These are phyloP conservation scores for Aegithalos caudatus DNA, from an alignment of 2,113 vertebrate species.

Conservation along the genomic window DNA sequence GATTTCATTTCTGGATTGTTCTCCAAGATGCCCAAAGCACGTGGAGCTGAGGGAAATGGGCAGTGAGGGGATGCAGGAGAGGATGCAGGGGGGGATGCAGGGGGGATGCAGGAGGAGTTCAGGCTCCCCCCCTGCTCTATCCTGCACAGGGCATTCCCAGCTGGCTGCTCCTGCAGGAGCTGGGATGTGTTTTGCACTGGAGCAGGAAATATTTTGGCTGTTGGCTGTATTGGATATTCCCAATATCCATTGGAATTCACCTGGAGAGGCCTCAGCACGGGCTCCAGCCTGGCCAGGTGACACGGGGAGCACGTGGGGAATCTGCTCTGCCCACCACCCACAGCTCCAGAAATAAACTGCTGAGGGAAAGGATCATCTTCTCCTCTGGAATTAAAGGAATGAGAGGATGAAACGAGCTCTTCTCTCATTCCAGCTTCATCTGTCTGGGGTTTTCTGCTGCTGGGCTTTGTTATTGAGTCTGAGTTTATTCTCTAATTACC, in stretches of 20 bases:
- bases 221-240: too few relatives aligned
- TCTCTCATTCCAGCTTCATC: neutral
- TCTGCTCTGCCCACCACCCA: neutral
- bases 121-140: too few relatives aligned
- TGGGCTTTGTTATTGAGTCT: neutral
- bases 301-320: rapidly evolving
- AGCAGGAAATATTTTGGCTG: neutral
- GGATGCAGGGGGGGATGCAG: too few relatives aligned
- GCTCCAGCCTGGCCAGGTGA: neutral
- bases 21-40: neutral
- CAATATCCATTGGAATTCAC: neutral
- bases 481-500: neutral
- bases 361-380: neutral
- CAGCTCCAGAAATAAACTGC: rapidly evolving
- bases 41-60: rapidly evolving
- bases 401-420: neutral
- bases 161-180: neutral
- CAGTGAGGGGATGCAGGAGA: too few relatives aligned
- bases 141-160: neutral
- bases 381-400: neutral
- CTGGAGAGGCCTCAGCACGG: neutral
- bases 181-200: too few relatives aligned
- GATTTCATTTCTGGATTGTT: neutral
- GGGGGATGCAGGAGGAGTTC: too few relatives aligned
- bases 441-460: neutral